phyloP scores from a whole-genome alignment of 2,797 vertebrate genomes.

The Tarsius wallacei region DNA sequence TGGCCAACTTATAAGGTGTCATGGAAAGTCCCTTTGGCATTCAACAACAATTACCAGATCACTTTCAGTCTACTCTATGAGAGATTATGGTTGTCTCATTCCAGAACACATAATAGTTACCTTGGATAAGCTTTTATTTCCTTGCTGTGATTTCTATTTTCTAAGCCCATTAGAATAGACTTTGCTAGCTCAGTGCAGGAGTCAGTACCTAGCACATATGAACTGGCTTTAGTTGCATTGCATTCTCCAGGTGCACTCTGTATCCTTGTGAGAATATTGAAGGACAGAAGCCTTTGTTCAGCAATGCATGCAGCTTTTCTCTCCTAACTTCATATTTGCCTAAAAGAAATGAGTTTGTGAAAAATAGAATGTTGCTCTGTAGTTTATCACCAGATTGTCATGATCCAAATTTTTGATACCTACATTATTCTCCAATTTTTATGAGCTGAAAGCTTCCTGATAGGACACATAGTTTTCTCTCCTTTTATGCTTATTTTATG shows the following conservation, averaged over 20 bases:
- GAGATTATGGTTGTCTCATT: conserved; percentile 35
- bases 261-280: conserved; percentile 17
- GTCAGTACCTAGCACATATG: background rate
- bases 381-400: background rate
- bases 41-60: conserved; percentile 18
- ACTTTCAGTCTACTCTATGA: background rate
- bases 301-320: background rate
- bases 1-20: background rate
- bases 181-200: background rate
- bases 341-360: background rate
- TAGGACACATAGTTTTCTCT: background rate
- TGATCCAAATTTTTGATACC: background rate
- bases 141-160: conserved; percentile 43
- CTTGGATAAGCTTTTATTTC: background rate
- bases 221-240: background rate
- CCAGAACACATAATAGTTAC: background rate
- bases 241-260: background rate
- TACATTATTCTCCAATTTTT: background rate
- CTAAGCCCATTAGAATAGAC: background rate
- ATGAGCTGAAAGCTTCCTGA: background rate
- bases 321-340: background rate
- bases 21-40: background rate
- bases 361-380: background rate
- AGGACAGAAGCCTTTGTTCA: background rate
- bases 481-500: background rate